Conservation (phyloP, 2,113 vertebrate genomes). For the Rhea pennata region DNA sequence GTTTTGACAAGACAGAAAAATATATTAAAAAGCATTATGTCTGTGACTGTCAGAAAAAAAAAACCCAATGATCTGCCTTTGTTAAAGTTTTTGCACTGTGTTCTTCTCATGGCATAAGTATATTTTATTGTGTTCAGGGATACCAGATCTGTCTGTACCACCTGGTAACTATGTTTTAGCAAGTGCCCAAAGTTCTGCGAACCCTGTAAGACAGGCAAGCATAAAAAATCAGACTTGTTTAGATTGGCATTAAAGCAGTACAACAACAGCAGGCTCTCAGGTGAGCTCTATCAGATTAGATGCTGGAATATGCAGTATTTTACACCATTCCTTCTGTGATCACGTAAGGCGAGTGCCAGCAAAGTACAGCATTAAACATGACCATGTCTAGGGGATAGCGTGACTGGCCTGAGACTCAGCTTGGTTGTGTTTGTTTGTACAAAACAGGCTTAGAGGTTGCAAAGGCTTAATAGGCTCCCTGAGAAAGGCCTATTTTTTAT, state of each 20-base stretch:
- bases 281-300: background rate
- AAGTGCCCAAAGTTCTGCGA: background rate
- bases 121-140: background rate
- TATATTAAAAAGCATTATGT: background rate
- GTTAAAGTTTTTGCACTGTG: background rate
- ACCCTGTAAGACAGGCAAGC: background rate
- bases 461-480: background rate
- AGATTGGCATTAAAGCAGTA: background rate
- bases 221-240: background rate
- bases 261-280: background rate
- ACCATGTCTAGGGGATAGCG: fast-evolving
- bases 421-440: background rate
- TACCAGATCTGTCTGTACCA: background rate
- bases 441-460: background rate
- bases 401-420: background rate
- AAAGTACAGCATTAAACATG: background rate
- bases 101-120: background rate
- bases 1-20: background rate
- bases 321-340: background rate
- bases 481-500: background rate
- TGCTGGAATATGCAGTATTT: background rate
- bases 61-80: background rate
- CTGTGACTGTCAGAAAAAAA: background rate
- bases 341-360: background rate
- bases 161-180: background rate